These are phyloP conservation scores for Liparis tanakae DNA, from an alignment of 2,797 vertebrate species.

Conservation along the genomic window DNA sequence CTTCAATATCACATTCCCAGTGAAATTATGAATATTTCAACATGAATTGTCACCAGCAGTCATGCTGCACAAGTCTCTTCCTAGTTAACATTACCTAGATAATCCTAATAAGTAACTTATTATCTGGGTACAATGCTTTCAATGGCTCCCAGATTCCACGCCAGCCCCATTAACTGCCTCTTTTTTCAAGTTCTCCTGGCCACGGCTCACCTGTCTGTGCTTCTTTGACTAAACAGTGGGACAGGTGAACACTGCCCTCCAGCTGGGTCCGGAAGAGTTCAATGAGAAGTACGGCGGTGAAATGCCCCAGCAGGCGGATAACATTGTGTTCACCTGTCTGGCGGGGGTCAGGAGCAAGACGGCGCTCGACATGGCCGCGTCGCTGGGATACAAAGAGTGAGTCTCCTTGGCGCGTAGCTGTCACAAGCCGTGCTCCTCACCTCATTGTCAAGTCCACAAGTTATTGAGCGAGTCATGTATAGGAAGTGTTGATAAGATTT, in stretches of 20 bases:
- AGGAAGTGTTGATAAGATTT: not conserved
- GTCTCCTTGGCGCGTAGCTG: not conserved
- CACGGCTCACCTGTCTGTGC: conserved; percentile 7
- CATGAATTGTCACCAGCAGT: not conserved
- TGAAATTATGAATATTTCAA: not conserved
- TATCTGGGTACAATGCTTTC: not conserved
- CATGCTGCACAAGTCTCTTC: not conserved
- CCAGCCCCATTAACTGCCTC: too few species aligned
- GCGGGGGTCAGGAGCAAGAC: conserved; percentile 89
- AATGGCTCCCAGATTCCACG: not conserved
- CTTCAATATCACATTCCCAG: not conserved
- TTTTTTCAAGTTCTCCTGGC: not conserved
- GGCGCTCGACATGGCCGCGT: conserved; percentile 82
- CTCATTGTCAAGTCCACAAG: not conserved
- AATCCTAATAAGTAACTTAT: not conserved
- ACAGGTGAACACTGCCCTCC: conserved; percentile 87
- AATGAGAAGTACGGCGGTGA: conserved; percentile 86
- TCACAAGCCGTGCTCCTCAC: not conserved
- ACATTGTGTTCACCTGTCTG: conserved; percentile 90
- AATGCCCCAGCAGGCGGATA: conserved; percentile 86
- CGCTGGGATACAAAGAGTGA: conserved; percentile 91
- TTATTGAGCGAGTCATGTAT: not conserved
- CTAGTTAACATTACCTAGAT: not conserved
- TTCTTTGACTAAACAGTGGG: conserved; percentile 80
- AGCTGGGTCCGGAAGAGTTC: conserved; percentile 86